phyloP scores from a whole-genome alignment of 2,113 vertebrate genomes.

The Crotalus horridus region DNA sequence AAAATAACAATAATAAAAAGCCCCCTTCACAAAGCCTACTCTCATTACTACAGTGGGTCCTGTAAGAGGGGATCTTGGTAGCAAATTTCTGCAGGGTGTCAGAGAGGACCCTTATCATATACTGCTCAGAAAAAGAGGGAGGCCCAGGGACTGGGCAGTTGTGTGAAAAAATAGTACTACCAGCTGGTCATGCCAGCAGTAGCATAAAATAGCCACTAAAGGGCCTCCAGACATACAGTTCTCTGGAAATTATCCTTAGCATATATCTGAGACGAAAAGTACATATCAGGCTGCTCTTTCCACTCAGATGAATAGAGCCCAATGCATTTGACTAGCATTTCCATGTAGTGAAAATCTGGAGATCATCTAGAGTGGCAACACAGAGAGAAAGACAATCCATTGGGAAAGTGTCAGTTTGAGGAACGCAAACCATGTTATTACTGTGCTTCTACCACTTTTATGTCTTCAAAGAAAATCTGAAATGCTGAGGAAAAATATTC shows the following conservation, averaged over 20 bases:
- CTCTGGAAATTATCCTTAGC: not conserved
- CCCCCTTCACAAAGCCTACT: slow-evolving; percentile 48
- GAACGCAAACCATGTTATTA: not conserved
- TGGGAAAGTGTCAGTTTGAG: not conserved
- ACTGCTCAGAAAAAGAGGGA: not conserved
- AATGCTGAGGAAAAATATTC: not conserved
- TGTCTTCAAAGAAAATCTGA: not conserved
- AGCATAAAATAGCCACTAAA: not conserved
- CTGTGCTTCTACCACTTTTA: not conserved
- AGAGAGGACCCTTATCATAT: not conserved
- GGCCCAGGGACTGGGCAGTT: not conserved
- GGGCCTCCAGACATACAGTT: not conserved
- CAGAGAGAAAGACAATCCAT: not conserved
- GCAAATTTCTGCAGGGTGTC: not conserved
- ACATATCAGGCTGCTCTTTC: not conserved
- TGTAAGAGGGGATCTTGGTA: not conserved
- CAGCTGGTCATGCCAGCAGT: not conserved
- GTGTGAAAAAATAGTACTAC: not conserved
- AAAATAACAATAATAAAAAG: slow-evolving; percentile 68
- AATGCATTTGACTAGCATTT: not conserved
- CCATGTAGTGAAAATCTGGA: not conserved
- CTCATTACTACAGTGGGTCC: slow-evolving; percentile 3
- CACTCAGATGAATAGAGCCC: not conserved
- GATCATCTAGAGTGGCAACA: not conserved
- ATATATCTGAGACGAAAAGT: not conserved